A percentile compares a stretch with the other conserved stretches of the same genome.
Conservation (phyloP, 2,797 vertebrate species). For the Peromyscus eremicus region DNA sequence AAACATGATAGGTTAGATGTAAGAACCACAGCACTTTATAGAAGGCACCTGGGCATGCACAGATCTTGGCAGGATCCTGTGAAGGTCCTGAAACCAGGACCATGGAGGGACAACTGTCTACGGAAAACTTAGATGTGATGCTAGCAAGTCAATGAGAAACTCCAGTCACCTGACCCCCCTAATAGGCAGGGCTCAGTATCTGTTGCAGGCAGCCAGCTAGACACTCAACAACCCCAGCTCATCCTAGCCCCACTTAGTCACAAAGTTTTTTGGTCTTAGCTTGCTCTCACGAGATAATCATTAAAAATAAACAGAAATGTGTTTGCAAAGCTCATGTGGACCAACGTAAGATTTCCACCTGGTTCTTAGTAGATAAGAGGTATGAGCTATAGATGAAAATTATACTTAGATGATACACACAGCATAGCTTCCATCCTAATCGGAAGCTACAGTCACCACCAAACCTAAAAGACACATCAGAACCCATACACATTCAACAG, state of each 20-base stretch:
- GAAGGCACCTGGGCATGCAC: background rate
- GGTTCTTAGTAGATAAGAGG: background rate
- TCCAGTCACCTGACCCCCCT: background rate
- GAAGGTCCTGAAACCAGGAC: background rate
- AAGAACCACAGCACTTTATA: background rate
- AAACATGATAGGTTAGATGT: background rate
- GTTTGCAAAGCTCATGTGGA: background rate
- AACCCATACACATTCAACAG: background rate
- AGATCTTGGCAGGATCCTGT: background rate
- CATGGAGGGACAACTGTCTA: background rate
- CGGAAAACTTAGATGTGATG: background rate
- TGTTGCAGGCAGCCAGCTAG: no score
- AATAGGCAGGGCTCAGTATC: no score
- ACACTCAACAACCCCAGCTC: background rate
- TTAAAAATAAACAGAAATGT: constrained; percentile 27
- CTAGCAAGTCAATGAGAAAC: background rate
- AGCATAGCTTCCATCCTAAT: constrained; percentile 25
- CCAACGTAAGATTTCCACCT: background rate
- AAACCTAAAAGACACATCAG: constrained; percentile 22
- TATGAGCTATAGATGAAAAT: background rate
- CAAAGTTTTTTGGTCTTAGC: background rate
- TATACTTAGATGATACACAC: background rate
- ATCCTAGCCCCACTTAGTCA: background rate
- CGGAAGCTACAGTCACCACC: background rate
- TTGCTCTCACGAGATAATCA: background rate